Conservation (phyloP, 2,888 invertebrate species). For the Chouioia cunea region DNA sequence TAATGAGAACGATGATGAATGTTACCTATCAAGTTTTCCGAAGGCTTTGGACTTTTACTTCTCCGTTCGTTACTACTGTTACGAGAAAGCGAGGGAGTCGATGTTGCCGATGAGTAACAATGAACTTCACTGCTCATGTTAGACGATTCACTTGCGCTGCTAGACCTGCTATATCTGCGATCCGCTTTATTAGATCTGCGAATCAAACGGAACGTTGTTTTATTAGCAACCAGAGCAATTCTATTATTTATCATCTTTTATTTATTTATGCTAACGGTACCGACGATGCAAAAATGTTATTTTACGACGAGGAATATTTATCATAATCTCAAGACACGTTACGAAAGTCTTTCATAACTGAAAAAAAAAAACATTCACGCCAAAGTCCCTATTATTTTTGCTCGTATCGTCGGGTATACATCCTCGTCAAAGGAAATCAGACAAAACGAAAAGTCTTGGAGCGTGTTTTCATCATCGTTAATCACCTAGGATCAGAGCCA, state of each 20-base stretch:
- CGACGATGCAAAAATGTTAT: too few relatives aligned
- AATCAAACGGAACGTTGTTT: too few relatives aligned
- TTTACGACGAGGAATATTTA: too few relatives aligned
- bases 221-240: too few relatives aligned
- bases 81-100: constrained; percentile 71
- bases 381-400: too few relatives aligned
- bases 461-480: not conserved
- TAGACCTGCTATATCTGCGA: constrained; percentile 64
- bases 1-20: too few relatives aligned
- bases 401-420: too few relatives aligned
- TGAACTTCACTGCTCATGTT: constrained; percentile 65
- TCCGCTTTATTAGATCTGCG: constrained; percentile 62
- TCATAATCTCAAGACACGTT: too few relatives aligned
- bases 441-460: not conserved
- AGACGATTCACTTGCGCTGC: constrained; percentile 66
- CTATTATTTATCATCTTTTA: too few relatives aligned
- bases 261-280: too few relatives aligned
- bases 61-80: constrained; percentile 64
- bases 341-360: too few relatives aligned
- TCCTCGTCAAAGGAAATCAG: not conserved
- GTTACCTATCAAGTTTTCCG: constrained; percentile 52
- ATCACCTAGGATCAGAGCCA: constrained; percentile 60
- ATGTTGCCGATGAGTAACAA: constrained; percentile 65
- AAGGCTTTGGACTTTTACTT: constrained; percentile 57
- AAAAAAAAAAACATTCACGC: too few relatives aligned